Percentiles rank a stretch among this genome's conserved stretches.
phyloP scores from a whole-genome alignment of 2,888 invertebrate genomes.

The Philereme vetulata region DNA sequence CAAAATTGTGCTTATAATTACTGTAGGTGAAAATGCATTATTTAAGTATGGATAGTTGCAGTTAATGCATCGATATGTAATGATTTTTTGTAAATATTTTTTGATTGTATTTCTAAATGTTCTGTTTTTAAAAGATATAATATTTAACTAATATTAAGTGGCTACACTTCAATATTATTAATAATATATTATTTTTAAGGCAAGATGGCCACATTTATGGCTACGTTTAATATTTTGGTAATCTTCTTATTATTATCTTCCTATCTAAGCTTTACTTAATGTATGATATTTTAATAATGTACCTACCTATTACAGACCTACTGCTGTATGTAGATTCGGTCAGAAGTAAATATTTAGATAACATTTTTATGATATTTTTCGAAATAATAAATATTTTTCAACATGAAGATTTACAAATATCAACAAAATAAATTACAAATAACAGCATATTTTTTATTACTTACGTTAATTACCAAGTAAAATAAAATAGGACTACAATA shows the following conservation, averaged over 20 bases:
- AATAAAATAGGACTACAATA: conserved; percentile 68
- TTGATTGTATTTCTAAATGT: background rate
- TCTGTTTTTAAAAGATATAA: conserved; percentile 12
- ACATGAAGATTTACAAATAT: conserved; percentile 84
- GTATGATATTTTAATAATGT: conserved; percentile 18
- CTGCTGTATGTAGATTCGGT: conserved; percentile 63
- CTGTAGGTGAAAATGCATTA: conserved; percentile 79
- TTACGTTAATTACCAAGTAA: conserved; percentile 60
- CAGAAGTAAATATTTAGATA: conserved; percentile 68
- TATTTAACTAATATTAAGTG: conserved; percentile 9
- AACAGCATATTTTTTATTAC: conserved; percentile 63
- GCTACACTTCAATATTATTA: conserved; percentile 12
- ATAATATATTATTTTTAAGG: conserved; percentile 50
- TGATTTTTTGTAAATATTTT: background rate
- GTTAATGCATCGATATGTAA: conserved; percentile 15
- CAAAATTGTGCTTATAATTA: conserved; percentile 77
- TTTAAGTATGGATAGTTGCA: conserved; percentile 61
- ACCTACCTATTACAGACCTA: conserved; percentile 55
- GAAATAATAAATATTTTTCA: conserved; percentile 83
- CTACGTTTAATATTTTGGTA: conserved; percentile 46
- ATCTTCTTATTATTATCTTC: conserved; percentile 26
- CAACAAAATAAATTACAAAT: conserved; percentile 84
- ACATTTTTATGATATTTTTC: conserved; percentile 77
- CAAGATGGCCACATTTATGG: conserved; percentile 81
- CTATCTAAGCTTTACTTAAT: conserved; percentile 24